These are phyloP conservation scores for Aphelinus atriplicis DNA, from an alignment of 1,140 invertebrate genomes.

Conservation along the genomic window DNA sequence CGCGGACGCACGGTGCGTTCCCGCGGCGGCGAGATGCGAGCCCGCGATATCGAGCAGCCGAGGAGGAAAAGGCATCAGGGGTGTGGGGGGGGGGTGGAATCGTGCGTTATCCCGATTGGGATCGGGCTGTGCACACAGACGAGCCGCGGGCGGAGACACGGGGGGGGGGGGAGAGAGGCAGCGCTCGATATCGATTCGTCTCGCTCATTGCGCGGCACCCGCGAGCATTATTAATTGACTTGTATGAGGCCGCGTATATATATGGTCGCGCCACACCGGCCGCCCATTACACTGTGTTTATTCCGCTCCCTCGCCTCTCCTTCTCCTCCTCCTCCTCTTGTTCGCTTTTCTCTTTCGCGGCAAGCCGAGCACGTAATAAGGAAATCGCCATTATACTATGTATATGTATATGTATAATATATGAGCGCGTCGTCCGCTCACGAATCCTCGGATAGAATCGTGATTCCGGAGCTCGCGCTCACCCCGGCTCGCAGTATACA, in stretches of 20 bases:
- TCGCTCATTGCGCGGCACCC: not conserved
- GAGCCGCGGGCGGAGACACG: not conserved
- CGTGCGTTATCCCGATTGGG: too few species aligned
- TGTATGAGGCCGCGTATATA: not conserved
- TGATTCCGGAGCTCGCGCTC: too few species aligned
- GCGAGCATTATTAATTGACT: constrained; percentile 9
- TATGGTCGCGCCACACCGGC: too few species aligned
- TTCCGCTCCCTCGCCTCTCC: too few species aligned
- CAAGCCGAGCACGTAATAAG: not conserved
- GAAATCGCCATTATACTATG: not conserved
- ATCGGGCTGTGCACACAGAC: not conserved
- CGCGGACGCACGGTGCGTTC: too few species aligned
- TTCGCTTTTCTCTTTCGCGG: too few species aligned
- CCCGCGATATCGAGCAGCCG: not conserved
- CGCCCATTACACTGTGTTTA: too few species aligned
- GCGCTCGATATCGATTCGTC: not conserved
- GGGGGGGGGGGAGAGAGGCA: not conserved
- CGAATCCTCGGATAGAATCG: not conserved
- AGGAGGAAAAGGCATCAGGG: not conserved
- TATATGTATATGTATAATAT: too few species aligned
- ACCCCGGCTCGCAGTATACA: too few species aligned
- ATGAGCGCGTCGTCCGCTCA: not conserved
- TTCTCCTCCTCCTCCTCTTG: too few species aligned
- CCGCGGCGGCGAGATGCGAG: too few species aligned
- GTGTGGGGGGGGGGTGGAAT: not conserved